A percentile compares a stretch with the other conserved stretches of the same genome.
Conservation (phyloP, 2,113 vertebrate species). For the Emydocephalus ijimae region DNA sequence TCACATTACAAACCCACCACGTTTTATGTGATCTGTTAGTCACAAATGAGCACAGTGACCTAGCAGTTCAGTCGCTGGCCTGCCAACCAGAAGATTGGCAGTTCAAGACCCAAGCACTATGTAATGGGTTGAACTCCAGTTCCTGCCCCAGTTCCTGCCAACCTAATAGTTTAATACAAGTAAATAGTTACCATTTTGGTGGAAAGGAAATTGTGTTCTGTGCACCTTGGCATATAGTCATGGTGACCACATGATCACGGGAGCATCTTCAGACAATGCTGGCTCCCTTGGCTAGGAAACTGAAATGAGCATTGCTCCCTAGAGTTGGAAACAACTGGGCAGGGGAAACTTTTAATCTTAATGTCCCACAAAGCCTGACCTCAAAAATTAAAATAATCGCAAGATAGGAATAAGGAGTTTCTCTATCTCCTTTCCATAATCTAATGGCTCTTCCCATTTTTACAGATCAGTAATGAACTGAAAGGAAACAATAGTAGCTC, state of each 20-base stretch:
- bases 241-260: not conserved
- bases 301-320: not conserved
- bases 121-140: not conserved
- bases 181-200: not conserved
- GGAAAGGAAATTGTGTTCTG: not conserved
- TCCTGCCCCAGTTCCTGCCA: not conserved
- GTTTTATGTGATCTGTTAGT: not conserved
- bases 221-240: not conserved
- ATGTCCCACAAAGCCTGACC: not conserved
- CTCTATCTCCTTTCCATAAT: not conserved
- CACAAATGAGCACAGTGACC: not conserved
- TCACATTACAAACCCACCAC: not conserved
- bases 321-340: not conserved
- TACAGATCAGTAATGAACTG: not conserved
- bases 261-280: not conserved
- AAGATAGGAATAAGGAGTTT: not conserved
- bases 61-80: not conserved
- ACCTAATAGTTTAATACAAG: not conserved
- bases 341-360: not conserved
- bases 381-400: not conserved
- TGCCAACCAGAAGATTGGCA: not conserved
- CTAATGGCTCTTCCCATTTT: not conserved
- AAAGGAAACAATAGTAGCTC: not conserved
- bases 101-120: not conserved
- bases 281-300: not conserved